A percentile compares a stretch with the other conserved stretches of the same genome.
phyloP scores from a whole-genome alignment of 2,113 vertebrate species.

The Nanorana parkeri region DNA sequence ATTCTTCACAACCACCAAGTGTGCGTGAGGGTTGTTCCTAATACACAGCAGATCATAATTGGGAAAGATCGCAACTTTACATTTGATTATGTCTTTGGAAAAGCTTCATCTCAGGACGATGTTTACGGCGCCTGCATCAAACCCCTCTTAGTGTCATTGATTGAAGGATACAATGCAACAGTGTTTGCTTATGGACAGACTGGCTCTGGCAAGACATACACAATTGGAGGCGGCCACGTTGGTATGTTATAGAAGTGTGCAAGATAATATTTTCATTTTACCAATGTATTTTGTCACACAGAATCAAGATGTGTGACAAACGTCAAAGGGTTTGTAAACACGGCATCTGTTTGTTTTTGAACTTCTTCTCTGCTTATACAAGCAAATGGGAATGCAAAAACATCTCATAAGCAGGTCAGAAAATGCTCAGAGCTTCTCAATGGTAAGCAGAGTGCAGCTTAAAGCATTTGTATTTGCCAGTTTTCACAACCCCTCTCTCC shows the following conservation, averaged over 20 bases:
- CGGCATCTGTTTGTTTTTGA: no score
- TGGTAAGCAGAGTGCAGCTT: no score
- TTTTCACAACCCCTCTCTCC: no score
- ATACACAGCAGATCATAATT: slow-evolving; percentile 79
- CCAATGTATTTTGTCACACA: no score
- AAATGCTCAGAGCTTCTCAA: no score
- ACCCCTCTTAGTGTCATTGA: slow-evolving; percentile 79
- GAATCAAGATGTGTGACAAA: no score
- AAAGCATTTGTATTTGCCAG: no score
- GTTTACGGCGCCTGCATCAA: slow-evolving; percentile 84
- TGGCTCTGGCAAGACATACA: slow-evolving; percentile 92
- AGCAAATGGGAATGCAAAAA: no score
- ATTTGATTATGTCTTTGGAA: slow-evolving; percentile 89
- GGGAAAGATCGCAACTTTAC: slow-evolving; percentile 82
- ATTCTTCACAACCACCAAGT: slow-evolving; percentile 81
- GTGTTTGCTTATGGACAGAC: slow-evolving; percentile 94
- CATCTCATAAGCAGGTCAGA: no score
- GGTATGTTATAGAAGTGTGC: slow-evolving; percentile 72
- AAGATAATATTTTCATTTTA: no score
- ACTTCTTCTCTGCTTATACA: no score
- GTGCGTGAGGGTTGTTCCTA: slow-evolving; percentile 81
- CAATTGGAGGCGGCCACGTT: slow-evolving; percentile 78
- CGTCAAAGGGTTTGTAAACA: no score
- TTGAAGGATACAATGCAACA: slow-evolving; percentile 87
- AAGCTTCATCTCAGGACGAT: slow-evolving; percentile 80